Percentiles rank a stretch among this genome's conserved stretches.
Evolutionary conservation across 2,797 vertebrate species (phyloP).

Genomic region (Brachymystax lenok): DNA sequence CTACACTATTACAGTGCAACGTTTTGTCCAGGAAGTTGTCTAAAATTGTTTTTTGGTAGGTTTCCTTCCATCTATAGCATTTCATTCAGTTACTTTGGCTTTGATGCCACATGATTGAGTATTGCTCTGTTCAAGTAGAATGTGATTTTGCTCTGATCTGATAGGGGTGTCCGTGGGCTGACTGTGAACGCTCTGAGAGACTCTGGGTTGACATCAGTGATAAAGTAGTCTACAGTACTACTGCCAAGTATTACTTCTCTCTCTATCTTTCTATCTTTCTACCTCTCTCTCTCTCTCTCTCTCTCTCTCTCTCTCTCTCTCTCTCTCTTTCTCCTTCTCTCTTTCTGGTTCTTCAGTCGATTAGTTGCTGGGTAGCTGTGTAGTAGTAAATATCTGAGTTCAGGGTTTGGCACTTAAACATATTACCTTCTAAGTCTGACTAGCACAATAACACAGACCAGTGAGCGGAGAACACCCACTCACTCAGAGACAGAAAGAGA

Average conservation of each 20-base stretch:
- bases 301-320: background rate
- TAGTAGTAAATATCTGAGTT: slow-evolving; percentile 46
- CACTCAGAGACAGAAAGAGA: background rate
- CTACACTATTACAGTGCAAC: too few relatives aligned
- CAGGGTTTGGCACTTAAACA: slow-evolving; percentile 45
- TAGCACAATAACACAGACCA: slow-evolving; percentile 67
- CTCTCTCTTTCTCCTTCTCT: background rate
- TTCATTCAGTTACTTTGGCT: too few relatives aligned
- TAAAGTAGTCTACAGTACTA: too few relatives aligned
- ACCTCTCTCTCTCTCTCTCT: background rate
- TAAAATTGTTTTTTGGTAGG: too few relatives aligned
- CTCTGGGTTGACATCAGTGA: too few relatives aligned
- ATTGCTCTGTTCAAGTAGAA: too few relatives aligned
- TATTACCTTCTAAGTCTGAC: slow-evolving; percentile 56
- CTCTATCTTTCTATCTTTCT: slow-evolving; percentile 8
- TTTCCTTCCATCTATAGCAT: too few relatives aligned
- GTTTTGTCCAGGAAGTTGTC: too few relatives aligned
- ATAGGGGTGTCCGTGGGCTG: too few relatives aligned
- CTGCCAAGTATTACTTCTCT: slow-evolving; percentile 24
- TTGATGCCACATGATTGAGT: too few relatives aligned
- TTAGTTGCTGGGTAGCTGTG: slow-evolving; percentile 4
- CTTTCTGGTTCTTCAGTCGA: background rate
- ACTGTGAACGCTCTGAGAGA: too few relatives aligned
- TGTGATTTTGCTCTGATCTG: too few relatives aligned
- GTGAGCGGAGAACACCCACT: slow-evolving; percentile 36